Conservation (phyloP, 2,113 vertebrate genomes). For the Microcebus jonahi region DNA sequence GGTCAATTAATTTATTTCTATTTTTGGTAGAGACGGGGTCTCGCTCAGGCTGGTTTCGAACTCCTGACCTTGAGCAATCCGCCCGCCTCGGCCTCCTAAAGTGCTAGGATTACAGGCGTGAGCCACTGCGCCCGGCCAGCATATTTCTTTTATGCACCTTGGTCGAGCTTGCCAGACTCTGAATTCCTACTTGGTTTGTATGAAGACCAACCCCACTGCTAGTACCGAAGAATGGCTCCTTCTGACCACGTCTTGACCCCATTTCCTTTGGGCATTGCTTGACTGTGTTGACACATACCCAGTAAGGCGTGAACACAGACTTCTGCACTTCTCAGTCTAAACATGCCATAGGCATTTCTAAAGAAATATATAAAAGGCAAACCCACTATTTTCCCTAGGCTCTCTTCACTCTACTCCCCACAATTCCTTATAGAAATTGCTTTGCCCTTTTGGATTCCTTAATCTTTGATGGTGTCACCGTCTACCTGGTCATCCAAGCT, state of each 20-base stretch:
- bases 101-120: too few relatives aligned
- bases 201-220: background rate
- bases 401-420: background rate
- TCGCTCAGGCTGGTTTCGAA: too few relatives aligned
- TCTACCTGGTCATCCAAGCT: background rate
- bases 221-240: background rate
- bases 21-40: too few relatives aligned
- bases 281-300: background rate
- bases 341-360: background rate
- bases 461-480: background rate
- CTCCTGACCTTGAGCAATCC: too few relatives aligned
- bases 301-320: accelerated
- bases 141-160: background rate
- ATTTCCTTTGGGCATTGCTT: background rate
- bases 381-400: background rate
- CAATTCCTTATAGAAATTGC: too few relatives aligned
- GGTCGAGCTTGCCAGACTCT: background rate
- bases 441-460: background rate
- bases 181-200: background rate
- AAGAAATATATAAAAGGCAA: background rate
- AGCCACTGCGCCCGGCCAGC: too few relatives aligned
- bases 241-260: background rate
- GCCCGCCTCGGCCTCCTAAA: too few relatives aligned
- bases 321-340: background rate
- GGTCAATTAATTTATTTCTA: too few relatives aligned